A percentile compares a stretch with the other conserved stretches of the same genome.
These are phyloP conservation scores for Ochotona curzoniae DNA, from an alignment of 2,113 vertebrate genomes.

Conservation along the genomic window DNA sequence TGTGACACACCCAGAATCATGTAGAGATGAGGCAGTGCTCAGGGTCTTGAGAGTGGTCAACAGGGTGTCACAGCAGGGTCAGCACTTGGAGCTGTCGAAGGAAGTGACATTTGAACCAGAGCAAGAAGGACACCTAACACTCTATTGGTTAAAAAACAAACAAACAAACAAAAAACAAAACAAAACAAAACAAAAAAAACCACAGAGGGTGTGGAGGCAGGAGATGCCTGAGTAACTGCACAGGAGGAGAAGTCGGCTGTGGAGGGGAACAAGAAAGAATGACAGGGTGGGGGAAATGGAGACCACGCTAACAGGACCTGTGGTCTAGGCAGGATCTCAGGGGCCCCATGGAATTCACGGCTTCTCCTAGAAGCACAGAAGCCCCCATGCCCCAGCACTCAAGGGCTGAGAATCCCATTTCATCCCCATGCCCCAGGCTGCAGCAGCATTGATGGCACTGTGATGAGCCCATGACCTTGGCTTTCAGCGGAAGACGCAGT, in stretches of 20 bases:
- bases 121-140: background rate
- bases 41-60: background rate
- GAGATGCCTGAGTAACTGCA: background rate
- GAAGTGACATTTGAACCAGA: background rate
- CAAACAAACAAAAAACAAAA: no score
- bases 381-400: background rate
- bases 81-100: background rate
- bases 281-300: background rate
- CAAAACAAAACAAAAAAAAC: no score
- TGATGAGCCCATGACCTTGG: background rate
- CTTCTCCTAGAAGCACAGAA: background rate
- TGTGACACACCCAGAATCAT: background rate
- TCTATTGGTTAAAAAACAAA: background rate
- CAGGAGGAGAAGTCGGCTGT: background rate
- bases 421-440: background rate
- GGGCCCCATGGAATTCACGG: background rate
- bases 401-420: background rate
- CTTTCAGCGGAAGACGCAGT: background rate
- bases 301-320: background rate
- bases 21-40: background rate
- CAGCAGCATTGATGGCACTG: background rate
- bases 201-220: background rate
- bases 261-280: background rate
- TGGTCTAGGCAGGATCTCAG: background rate
- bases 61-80: background rate